phyloP scores from a whole-genome alignment of 2,888 invertebrate species.

The Drosophila cognata region DNA sequence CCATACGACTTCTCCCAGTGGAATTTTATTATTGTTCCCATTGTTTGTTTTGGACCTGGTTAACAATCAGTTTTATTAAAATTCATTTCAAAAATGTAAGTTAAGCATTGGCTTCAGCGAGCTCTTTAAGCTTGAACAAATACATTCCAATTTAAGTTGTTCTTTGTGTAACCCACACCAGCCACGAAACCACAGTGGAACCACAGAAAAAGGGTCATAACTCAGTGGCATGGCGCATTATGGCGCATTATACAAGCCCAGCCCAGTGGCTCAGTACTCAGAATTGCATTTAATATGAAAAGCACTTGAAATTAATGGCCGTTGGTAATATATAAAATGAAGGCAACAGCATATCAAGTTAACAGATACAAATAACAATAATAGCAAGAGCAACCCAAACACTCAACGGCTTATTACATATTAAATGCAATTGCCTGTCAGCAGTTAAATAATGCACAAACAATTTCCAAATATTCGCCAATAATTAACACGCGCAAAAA shows the following conservation, averaged over 20 bases:
- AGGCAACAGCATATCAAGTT: slow-evolving; percentile 21
- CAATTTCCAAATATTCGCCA: slow-evolving; percentile 31
- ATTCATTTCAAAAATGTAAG: background rate
- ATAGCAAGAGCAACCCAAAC: slow-evolving; percentile 10
- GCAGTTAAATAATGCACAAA: slow-evolving; percentile 51
- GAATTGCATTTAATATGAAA: slow-evolving; percentile 60
- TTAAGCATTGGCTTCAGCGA: background rate
- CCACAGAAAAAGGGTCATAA: slow-evolving; percentile 39
- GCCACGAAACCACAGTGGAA: background rate
- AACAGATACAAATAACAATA: slow-evolving; percentile 27
- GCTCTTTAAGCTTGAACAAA: background rate
- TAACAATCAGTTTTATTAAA: background rate
- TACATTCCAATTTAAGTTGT: slow-evolving; percentile 11
- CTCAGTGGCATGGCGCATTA: slow-evolving; percentile 24
- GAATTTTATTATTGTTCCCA: background rate
- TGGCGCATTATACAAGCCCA: slow-evolving; percentile 18
- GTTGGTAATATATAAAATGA: slow-evolving; percentile 41
- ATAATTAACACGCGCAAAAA: slow-evolving; percentile 33
- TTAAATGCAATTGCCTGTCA: slow-evolving; percentile 53
- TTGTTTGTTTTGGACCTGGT: background rate
- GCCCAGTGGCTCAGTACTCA: slow-evolving; percentile 5
- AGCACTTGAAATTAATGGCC: slow-evolving; percentile 62
- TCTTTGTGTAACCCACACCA: background rate
- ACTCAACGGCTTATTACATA: slow-evolving; percentile 43
- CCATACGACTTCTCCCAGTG: background rate